These are phyloP conservation scores for Eptatretus burgeri DNA, from an alignment of 2,113 vertebrate species.

Conservation along the genomic window DNA sequence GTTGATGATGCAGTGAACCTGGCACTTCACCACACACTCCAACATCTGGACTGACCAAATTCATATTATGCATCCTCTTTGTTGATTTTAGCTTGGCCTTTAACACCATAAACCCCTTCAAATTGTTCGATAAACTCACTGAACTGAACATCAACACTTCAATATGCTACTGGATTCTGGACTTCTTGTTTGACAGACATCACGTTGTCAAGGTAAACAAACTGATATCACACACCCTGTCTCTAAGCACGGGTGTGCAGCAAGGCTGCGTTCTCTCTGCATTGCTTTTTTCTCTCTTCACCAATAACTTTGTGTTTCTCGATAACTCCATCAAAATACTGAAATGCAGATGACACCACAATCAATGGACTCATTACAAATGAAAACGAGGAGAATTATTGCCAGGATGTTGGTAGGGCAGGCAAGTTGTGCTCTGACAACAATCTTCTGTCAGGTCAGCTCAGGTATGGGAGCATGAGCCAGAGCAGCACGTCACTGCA, in stretches of 20 bases:
- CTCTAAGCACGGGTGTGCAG: not conserved
- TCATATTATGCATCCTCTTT: no score
- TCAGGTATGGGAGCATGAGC: no score
- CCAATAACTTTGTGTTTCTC: constrained; percentile 5
- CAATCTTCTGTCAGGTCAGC: no score
- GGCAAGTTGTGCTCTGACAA: no score
- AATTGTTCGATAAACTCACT: no score
- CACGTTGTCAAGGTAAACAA: not conserved
- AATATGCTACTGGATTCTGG: not conserved
- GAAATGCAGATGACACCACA: constrained; percentile 9
- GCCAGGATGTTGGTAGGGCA: no score
- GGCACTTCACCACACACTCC: no score
- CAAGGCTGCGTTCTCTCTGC: not conserved
- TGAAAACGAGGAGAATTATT: constrained; percentile 5
- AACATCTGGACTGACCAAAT: no score
- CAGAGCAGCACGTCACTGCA: no score
- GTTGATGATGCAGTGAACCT: constrained; percentile 9
- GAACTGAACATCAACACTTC: no score
- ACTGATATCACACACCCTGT: not conserved
- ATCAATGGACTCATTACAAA: constrained; percentile 7
- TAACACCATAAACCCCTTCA: no score
- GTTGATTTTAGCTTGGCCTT: no score
- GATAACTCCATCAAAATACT: not conserved
- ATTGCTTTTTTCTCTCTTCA: not conserved
- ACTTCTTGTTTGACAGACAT: not conserved